These are phyloP conservation scores for Hypena proboscidalis DNA, from an alignment of 2,888 invertebrate species.

Conservation along the genomic window DNA sequence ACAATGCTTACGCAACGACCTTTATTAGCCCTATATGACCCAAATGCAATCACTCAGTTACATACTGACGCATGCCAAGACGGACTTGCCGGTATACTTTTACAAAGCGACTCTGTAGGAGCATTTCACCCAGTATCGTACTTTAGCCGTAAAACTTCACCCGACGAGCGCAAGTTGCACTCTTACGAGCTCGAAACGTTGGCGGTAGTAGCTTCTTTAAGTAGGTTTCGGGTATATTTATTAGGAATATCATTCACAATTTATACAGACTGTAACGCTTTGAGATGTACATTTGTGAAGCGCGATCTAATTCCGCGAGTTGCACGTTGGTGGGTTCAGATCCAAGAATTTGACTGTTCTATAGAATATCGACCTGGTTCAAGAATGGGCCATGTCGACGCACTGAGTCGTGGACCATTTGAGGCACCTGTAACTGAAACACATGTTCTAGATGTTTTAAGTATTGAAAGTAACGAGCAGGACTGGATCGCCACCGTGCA, in stretches of 20 bases:
- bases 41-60: neutral
- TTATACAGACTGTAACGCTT: neutral
- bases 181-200: constrained; percentile 26
- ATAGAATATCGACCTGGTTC: too few relatives aligned
- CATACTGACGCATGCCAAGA: neutral
- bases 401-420: too few relatives aligned
- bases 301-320: too few relatives aligned
- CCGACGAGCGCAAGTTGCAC: constrained; percentile 25
- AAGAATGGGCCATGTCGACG: too few relatives aligned
- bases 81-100: neutral
- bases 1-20: neutral
- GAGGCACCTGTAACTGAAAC: too few relatives aligned
- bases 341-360: too few relatives aligned
- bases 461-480: too few relatives aligned
- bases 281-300: neutral
- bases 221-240: constrained; percentile 29
- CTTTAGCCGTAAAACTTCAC: constrained; percentile 25
- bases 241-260: constrained; percentile 12
- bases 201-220: constrained; percentile 23
- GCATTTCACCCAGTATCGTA: constrained; percentile 14
- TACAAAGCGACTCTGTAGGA: neutral
- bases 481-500: too few relatives aligned
- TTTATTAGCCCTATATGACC: neutral
- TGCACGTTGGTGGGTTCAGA: too few relatives aligned
- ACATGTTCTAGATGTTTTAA: too few relatives aligned